Conservation (phyloP, 2,888 invertebrate genomes). For the Seira ritae region DNA sequence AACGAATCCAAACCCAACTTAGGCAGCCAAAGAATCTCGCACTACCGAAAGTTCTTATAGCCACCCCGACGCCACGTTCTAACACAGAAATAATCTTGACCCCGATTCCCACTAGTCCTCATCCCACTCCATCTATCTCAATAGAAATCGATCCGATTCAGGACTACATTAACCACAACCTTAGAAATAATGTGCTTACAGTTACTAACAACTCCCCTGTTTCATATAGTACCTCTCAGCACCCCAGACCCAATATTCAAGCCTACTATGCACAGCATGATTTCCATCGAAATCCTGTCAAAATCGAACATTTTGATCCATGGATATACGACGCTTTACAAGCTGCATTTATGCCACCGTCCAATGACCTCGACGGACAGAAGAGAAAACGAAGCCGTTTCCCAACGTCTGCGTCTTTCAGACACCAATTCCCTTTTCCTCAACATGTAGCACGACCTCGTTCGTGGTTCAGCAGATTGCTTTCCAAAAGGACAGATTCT, state of each 20-base stretch:
- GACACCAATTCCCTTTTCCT: background rate
- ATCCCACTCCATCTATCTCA: background rate
- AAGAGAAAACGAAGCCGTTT: constrained; percentile 21
- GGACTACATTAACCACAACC: constrained; percentile 29
- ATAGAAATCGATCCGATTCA: constrained; percentile 15
- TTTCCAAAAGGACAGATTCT: background rate
- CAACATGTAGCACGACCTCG: background rate
- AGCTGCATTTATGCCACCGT: constrained; percentile 27
- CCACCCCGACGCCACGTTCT: background rate
- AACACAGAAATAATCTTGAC: background rate
- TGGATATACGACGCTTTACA: constrained; percentile 39
- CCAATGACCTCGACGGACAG: background rate
- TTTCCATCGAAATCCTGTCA: constrained; percentile 5
- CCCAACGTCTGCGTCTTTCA: background rate
- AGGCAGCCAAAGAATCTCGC: background rate
- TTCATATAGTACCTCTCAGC: background rate
- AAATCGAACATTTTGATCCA: constrained; percentile 24
- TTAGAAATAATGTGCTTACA: constrained; percentile 15
- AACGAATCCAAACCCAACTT: no score
- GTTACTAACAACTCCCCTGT: background rate
- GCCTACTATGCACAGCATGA: constrained; percentile 23
- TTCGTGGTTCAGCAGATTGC: background rate
- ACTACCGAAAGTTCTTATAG: background rate
- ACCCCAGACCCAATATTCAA: background rate
- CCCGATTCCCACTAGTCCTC: background rate